Evolutionary conservation across 1,140 invertebrate species (phyloP).

Genomic region (Dysdera silvatica): DNA sequence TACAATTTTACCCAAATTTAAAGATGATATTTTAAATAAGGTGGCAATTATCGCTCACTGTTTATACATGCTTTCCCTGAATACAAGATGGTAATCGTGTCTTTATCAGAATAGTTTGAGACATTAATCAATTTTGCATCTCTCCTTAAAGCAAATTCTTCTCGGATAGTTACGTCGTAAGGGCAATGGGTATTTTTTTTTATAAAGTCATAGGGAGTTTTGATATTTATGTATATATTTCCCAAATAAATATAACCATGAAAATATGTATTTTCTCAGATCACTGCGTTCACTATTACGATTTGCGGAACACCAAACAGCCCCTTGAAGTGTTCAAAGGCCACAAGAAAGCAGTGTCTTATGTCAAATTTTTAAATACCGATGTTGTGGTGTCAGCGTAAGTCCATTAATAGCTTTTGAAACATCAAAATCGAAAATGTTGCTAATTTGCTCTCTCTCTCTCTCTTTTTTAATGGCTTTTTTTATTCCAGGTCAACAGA

Average conservation of each 20-base stretch:
- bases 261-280: constrained; percentile 49
- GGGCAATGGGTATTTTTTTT: no score
- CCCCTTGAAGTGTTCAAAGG: constrained; percentile 79
- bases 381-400: constrained; percentile 82
- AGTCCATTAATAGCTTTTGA: constrained; percentile 36
- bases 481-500: constrained; percentile 62
- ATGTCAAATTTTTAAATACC: constrained; percentile 87
- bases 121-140: no score
- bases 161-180: no score
- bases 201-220: no score
- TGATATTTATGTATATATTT: no score
- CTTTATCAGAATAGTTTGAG: no score
- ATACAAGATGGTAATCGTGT: no score
- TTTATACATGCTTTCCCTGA: no score
- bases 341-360: constrained; percentile 90
- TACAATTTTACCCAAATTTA: no score
- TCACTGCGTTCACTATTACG: constrained; percentile 95
- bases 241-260: background rate
- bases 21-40: no score
- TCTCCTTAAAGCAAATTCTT: no score
- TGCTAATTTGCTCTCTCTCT: background rate
- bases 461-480: background rate
- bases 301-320: constrained; percentile 74
- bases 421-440: background rate
- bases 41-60: no score